phyloP scores from a whole-genome alignment of 2,888 invertebrate genomes.

The Acanthosepion pharaonis region DNA sequence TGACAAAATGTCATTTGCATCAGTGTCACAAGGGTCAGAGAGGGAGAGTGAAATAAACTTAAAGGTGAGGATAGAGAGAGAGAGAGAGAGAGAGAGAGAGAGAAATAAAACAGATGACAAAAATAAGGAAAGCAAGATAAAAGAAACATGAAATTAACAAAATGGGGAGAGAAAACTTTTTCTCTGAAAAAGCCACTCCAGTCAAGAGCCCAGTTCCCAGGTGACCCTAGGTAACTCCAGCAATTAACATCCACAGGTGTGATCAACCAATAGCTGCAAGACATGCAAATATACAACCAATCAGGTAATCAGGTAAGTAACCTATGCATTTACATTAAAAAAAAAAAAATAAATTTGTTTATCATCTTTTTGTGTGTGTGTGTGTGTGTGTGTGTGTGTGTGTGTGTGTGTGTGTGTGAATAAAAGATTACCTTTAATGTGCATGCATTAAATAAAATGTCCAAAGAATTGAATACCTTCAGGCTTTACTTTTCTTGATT shows the following conservation, averaged over 20 bases:
- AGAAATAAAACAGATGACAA: too few relatives aligned
- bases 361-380: too few relatives aligned
- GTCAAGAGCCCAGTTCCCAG: not conserved
- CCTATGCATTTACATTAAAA: not conserved
- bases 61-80: not conserved
- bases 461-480: not conserved
- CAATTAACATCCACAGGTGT: conserved; percentile 2
- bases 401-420: too few relatives aligned
- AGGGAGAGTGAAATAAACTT: not conserved
- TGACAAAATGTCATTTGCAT: not conserved
- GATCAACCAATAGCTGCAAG: not conserved
- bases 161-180: too few relatives aligned
- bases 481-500: not conserved
- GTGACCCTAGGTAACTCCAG: not conserved
- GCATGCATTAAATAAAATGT: not conserved
- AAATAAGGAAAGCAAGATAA: too few relatives aligned
- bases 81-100: too few relatives aligned
- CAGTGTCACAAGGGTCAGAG: not conserved
- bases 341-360: not conserved
- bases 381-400: too few relatives aligned
- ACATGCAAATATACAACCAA: not conserved
- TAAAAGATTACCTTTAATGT: not conserved
- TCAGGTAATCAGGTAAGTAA: not conserved
- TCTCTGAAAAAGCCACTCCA: not conserved
- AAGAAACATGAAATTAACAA: too few relatives aligned